Conservation (phyloP, 2,113 vertebrate species). For the Eleginops maclovinus region DNA sequence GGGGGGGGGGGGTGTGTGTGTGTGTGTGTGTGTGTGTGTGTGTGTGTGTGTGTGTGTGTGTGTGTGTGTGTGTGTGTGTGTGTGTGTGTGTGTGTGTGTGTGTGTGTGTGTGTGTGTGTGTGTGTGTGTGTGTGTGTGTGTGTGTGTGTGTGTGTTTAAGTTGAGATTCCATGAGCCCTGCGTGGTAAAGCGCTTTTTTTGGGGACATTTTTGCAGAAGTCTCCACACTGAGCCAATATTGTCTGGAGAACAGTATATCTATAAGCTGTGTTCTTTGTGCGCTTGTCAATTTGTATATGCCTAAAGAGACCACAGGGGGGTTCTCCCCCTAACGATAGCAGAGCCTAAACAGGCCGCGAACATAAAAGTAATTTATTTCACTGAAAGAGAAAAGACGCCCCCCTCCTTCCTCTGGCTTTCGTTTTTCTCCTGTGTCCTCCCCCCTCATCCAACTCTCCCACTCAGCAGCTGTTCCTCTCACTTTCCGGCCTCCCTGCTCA, state of each 20-base stretch:
- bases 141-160: not conserved
- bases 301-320: constrained; percentile 31
- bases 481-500: constrained; percentile 51
- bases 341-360: constrained; percentile 56
- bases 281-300: constrained; percentile 52
- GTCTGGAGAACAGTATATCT: constrained; percentile 15
- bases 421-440: constrained; percentile 19
- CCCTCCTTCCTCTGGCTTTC: constrained; percentile 37
- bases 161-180: not conserved
- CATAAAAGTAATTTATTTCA: constrained; percentile 81
- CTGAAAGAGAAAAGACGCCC: constrained; percentile 65
- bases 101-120: not conserved
- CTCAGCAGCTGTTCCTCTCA: constrained; percentile 82
- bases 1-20: no score
- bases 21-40: not conserved
- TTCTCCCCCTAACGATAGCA: constrained; percentile 37
- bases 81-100: not conserved
- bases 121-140: not conserved
- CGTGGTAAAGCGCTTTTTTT: not conserved
- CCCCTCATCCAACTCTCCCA: constrained; percentile 54
- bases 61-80: not conserved
- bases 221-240: constrained; percentile 15
- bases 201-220: not conserved
- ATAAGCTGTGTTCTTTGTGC: constrained; percentile 52
- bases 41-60: not conserved